Evolutionary conservation across 2,113 vertebrate species (phyloP).

Genomic region (Xyliphius kryptos): DNA sequence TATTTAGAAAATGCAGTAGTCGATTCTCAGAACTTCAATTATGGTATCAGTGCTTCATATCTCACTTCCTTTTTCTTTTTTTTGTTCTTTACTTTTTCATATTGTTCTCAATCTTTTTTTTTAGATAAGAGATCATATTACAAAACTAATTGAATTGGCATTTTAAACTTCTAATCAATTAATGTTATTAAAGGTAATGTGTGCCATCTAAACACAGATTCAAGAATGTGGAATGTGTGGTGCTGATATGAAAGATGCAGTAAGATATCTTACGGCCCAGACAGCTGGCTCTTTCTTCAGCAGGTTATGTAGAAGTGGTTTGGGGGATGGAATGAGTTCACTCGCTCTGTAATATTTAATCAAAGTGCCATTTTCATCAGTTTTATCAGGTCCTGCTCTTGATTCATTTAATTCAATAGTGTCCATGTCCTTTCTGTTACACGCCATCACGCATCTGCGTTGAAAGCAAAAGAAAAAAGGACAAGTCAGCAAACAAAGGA

Average conservation of each 20-base stretch:
- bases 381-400: rapidly evolving
- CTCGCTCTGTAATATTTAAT: slow-evolving; percentile 45
- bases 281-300: slow-evolving; percentile 53
- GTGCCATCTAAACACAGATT: too few relatives aligned
- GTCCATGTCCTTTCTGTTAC: slow-evolving; percentile 46
- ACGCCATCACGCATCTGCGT: slow-evolving; percentile 50
- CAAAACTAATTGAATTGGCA: too few relatives aligned
- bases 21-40: too few relatives aligned
- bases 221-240: too few relatives aligned
- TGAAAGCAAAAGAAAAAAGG: background rate
- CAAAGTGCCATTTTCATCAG: background rate
- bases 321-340: slow-evolving; percentile 6
- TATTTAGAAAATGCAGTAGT: too few relatives aligned
- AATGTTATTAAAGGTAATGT: too few relatives aligned
- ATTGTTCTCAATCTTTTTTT: too few relatives aligned
- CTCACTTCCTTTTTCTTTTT: too few relatives aligned
- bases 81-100: too few relatives aligned
- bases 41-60: too few relatives aligned
- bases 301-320: slow-evolving; percentile 43
- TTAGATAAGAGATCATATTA: too few relatives aligned
- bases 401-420: slow-evolving; percentile 32
- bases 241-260: background rate
- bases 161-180: too few relatives aligned
- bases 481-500: background rate
- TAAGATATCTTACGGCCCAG: slow-evolving; percentile 53